These are phyloP conservation scores for Grus americana DNA, from an alignment of 2,113 vertebrate species.

Conservation along the genomic window DNA sequence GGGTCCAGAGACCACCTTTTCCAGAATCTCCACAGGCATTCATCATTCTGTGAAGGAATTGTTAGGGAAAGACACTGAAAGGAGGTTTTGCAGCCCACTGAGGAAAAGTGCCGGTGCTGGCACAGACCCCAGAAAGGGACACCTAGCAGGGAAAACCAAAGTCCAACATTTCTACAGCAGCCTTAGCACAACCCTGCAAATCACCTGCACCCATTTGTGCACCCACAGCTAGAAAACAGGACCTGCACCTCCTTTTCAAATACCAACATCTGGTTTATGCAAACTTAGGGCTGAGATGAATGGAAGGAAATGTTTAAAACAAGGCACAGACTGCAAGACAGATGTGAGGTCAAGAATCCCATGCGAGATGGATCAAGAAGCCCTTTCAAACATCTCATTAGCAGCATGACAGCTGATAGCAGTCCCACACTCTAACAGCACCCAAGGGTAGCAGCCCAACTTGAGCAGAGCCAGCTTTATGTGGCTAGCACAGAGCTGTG, in stretches of 20 bases:
- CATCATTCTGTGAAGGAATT: neutral
- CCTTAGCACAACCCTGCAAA: neutral
- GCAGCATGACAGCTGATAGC: neutral
- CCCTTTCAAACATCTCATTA: conserved; percentile 11
- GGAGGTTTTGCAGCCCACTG: neutral
- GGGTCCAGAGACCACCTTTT: neutral
- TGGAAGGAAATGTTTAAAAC: neutral
- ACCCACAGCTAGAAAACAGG: neutral
- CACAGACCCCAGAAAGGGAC: neutral
- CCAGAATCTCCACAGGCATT: neutral
- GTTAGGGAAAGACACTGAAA: neutral
- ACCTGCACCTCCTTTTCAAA: neutral
- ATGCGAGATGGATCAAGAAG: neutral
- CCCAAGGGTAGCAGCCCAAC: neutral
- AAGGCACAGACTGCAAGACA: neutral
- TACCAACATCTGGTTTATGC: neutral
- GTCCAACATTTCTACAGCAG: neutral
- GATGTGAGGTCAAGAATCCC: conserved; percentile 18
- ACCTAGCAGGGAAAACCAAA: neutral
- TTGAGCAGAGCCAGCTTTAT: neutral
- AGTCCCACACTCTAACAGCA: neutral
- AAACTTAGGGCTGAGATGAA: neutral
- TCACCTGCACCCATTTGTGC: neutral
- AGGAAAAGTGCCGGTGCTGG: neutral
- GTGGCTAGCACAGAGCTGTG: neutral